Conservation (phyloP, 2,113 vertebrate species). For the Cyphomyrus discorhynchus region DNA sequence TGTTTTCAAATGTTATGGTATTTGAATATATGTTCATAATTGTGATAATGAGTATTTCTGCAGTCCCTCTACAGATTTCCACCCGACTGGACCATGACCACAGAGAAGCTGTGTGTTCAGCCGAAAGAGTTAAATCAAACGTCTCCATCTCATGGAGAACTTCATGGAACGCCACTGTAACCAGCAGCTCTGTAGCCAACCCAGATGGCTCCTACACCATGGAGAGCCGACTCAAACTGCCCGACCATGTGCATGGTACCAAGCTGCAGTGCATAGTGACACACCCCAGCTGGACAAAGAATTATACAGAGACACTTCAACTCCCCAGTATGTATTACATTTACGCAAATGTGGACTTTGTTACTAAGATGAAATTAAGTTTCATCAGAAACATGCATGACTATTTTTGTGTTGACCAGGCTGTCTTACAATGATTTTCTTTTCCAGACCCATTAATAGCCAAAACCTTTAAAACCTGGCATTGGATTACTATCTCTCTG, state of each 20-base stretch:
- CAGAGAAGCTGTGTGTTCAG: no score
- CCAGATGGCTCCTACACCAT: slow-evolving; percentile 27
- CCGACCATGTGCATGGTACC: background rate
- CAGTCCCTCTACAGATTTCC: no score
- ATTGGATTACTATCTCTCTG: background rate
- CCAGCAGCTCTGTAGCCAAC: fast-evolving
- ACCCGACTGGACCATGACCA: no score
- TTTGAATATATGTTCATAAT: no score
- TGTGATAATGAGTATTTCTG: no score
- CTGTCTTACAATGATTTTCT: background rate
- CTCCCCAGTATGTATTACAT: background rate
- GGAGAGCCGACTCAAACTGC: slow-evolving; percentile 38
- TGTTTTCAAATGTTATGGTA: no score
- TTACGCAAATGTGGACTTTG: background rate
- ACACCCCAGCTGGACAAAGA: slow-evolving; percentile 16
- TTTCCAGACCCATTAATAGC: background rate
- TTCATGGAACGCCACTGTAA: background rate
- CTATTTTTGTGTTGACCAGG: background rate
- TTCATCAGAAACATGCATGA: background rate
- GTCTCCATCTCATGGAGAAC: no score
- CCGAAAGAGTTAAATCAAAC: no score
- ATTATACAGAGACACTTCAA: background rate
- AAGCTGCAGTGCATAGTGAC: slow-evolving; percentile 43
- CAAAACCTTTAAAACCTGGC: background rate
- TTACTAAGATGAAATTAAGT: background rate